These are phyloP conservation scores for Mechanitis mazaeus DNA, from an alignment of 2,888 invertebrate genomes.

Conservation along the genomic window DNA sequence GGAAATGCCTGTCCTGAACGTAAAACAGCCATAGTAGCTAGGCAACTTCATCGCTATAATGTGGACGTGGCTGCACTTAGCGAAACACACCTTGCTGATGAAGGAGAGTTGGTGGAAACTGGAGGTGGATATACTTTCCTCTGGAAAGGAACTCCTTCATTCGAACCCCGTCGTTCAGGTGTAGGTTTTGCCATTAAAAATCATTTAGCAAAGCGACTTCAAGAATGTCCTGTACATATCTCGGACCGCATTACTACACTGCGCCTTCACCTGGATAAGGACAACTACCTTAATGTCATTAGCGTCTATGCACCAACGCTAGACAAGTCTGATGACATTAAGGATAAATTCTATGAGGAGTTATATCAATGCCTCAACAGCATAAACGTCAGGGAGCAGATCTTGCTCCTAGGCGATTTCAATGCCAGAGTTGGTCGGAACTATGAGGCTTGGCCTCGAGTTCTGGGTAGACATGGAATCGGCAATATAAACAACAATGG, in stretches of 20 bases:
- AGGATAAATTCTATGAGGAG: constrained; percentile 30
- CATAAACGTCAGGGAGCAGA: constrained; percentile 14
- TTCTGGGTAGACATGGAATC: too few relatives aligned
- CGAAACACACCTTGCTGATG: too few relatives aligned
- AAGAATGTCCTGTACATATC: constrained; percentile 20
- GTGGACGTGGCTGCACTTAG: too few relatives aligned
- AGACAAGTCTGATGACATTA: constrained; percentile 26
- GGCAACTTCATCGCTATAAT: too few relatives aligned
- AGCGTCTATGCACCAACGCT: constrained; percentile 35
- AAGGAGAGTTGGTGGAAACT: too few relatives aligned
- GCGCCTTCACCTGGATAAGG: constrained; percentile 25
- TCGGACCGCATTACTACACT: constrained; percentile 23
- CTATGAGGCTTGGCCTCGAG: too few relatives aligned
- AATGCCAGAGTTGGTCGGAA: constrained; percentile 26
- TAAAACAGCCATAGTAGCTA: too few relatives aligned
- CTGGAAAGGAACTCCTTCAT: too few relatives aligned
- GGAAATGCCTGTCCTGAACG: too few relatives aligned
- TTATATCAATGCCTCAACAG: constrained; percentile 10
- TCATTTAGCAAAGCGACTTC: neutral
- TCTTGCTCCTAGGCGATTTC: constrained; percentile 26
- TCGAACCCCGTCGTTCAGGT: too few relatives aligned
- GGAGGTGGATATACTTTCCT: too few relatives aligned
- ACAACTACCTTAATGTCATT: constrained; percentile 33
- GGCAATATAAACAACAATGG: constrained; percentile 34
- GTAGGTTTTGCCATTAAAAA: too few relatives aligned